Evolutionary conservation across 2,113 vertebrate genomes (phyloP).

Genomic region (Chitala chitala): DNA sequence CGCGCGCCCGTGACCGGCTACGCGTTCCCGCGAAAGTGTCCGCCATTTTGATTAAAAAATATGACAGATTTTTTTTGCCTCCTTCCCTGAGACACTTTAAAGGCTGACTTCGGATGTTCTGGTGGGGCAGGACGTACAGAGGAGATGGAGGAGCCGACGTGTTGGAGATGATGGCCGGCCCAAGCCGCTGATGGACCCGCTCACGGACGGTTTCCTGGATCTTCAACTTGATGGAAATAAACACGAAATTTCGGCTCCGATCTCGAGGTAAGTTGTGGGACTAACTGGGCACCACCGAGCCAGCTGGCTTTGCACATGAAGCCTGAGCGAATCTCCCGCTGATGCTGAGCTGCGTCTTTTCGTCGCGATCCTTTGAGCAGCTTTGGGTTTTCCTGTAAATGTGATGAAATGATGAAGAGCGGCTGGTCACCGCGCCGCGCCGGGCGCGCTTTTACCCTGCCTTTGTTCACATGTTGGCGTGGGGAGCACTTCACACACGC

Average conservation of each 20-base stretch:
- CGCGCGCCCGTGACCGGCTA: background rate
- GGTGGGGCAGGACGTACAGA: background rate
- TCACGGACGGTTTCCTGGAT: too few species aligned
- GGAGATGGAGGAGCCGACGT: background rate
- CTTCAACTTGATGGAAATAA: too few species aligned
- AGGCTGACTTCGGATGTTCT: conserved; percentile 1
- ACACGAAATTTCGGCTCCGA: too few species aligned
- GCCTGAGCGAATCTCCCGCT: too few species aligned
- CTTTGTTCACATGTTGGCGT: background rate
- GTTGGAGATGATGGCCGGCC: background rate
- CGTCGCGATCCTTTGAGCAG: too few species aligned
- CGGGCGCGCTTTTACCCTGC: background rate
- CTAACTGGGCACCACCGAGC: too few species aligned
- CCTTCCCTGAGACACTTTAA: conserved; percentile 4
- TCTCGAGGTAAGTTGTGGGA: too few species aligned
- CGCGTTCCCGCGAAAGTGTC: conserved; percentile 26
- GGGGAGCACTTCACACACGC: background rate
- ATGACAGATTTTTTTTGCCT: conserved; percentile 25
- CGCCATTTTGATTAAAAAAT: conserved; percentile 30
- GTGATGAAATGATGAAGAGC: background rate
- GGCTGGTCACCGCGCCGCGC: background rate
- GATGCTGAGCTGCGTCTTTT: too few species aligned
- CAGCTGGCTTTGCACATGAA: too few species aligned
- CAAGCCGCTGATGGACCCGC: too few species aligned
- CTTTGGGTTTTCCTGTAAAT: too few species aligned